Evolutionary conservation across 2,113 vertebrate genomes (phyloP), one percentile per base, ranked within the genome.

Genomic region (Arothron firmamentum): DNA sequence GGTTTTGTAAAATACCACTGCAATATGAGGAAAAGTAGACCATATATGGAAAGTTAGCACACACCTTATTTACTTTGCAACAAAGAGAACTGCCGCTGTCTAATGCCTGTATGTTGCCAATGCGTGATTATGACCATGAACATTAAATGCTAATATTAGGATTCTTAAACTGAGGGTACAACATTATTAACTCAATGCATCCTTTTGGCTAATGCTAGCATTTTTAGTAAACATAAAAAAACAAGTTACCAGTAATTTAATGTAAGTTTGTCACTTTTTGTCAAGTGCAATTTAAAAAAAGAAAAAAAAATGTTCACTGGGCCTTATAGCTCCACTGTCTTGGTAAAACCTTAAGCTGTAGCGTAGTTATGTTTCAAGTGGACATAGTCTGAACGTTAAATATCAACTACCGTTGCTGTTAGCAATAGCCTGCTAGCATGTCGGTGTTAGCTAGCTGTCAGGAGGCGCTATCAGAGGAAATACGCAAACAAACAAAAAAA

Each of bases 381-480:
- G 12, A 6, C 25, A 4, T 20, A 15, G 55, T 20, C 3, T 20
- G 14, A 23, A 49, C 52, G 21, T 72, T 67, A 34, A 52, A 57
- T n/a, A 64, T 23, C 21, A 23, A 23, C 21, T 54, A 51, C 23
- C 17, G 60, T 72, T 23, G 52, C 50, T 57, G 53, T n/a, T 53
- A 58, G 61, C 63, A 12, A 43, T 45, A 55, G 65, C 64, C 45
- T 9, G 75, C 74, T 85, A 84, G 70, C 75, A 8, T 17, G 84
- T 78, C 86, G 85, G 61, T 70, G 17, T 0, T 0, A 58, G 68
- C 56, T 81, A 79, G 65, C 77, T 69, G 75, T 72, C 74, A 78
- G 66, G 60, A 25, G 28, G 56, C 58, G 51, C 62, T 62, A 67
- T 67, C 46, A 14, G 43, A 15, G 43, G 43, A 45, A 45, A 17